phyloP scores from a whole-genome alignment of 2,888 invertebrate species.

The Tiphia femorata region DNA sequence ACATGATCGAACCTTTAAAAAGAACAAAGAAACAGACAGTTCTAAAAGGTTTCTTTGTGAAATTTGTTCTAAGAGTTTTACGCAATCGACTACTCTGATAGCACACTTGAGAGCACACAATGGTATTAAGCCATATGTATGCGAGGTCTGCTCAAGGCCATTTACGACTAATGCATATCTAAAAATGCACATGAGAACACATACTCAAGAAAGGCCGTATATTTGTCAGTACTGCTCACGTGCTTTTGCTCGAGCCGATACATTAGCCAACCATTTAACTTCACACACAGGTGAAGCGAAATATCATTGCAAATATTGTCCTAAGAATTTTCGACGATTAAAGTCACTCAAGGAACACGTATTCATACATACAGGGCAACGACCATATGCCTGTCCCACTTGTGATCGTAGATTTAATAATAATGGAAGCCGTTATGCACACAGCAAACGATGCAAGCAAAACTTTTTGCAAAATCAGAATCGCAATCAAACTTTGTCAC shows the following conservation, averaged over 20 bases:
- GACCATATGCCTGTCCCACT: slow-evolving; percentile 66
- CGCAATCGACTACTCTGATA: slow-evolving; percentile 65
- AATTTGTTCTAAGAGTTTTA: slow-evolving; percentile 66
- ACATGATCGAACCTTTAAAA: slow-evolving; percentile 63
- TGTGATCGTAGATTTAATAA: slow-evolving; percentile 66
- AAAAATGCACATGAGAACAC: slow-evolving; percentile 67
- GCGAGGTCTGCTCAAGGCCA: slow-evolving; percentile 65
- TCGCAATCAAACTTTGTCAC: slow-evolving; percentile 41
- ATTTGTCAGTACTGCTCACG: slow-evolving; percentile 66
- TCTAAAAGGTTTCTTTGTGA: slow-evolving; percentile 65
- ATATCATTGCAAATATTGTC: slow-evolving; percentile 66
- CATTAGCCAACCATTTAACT: slow-evolving; percentile 64
- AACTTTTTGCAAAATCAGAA: slow-evolving; percentile 58
- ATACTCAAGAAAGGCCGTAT: slow-evolving; percentile 65
- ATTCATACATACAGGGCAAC: slow-evolving; percentile 66
- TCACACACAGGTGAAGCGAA: slow-evolving; percentile 67
- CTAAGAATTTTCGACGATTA: slow-evolving; percentile 63
- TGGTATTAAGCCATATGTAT: slow-evolving; percentile 66
- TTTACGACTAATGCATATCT: slow-evolving; percentile 66
- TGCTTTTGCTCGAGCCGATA: slow-evolving; percentile 65
- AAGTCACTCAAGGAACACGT: slow-evolving; percentile 66
- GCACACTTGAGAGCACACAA: slow-evolving; percentile 65
- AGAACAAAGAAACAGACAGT: slow-evolving; percentile 61
- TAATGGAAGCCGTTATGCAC: slow-evolving; percentile 66
- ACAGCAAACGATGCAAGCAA: slow-evolving; percentile 66